Conservation (phyloP, 2,113 vertebrate genomes). For the Mus pahari region DNA sequence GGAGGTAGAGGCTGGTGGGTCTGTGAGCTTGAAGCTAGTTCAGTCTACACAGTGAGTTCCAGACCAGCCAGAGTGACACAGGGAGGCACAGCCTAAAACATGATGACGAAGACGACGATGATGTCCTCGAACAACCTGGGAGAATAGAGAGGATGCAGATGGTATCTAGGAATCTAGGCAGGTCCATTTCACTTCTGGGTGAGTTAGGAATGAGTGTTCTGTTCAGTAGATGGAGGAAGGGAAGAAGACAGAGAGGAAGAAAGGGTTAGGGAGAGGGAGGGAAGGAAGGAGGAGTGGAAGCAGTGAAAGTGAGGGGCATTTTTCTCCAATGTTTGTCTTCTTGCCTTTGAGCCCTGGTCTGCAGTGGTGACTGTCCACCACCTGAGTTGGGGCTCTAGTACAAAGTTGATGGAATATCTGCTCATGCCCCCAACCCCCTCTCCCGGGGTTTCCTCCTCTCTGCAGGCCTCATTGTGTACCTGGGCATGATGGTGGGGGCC, state of each 20-base stretch:
- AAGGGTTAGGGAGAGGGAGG: neutral
- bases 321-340: neutral
- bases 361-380: neutral
- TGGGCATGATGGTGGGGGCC: slow-evolving; percentile 99
- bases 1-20: neutral
- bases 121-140: neutral
- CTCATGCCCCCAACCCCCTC: neutral
- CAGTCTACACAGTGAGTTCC: neutral
- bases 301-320: neutral
- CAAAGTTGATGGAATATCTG: neutral
- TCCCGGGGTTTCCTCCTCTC: neutral
- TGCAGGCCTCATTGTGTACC: slow-evolving; percentile 94
- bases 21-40: neutral
- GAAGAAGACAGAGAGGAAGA: neutral
- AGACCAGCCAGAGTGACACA: neutral
- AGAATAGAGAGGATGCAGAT: neutral
- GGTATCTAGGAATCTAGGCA: neutral
- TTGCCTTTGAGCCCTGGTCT: neutral
- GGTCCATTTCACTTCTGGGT: neutral
- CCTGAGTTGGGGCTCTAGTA: neutral
- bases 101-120: no score
- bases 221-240: no score
- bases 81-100: neutral
- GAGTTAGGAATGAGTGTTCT: neutral
- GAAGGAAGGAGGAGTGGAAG: neutral